Base-by-base conservation (phyloP, 2,888 invertebrate species). In the Lycophotia porphyrea region DNA sequence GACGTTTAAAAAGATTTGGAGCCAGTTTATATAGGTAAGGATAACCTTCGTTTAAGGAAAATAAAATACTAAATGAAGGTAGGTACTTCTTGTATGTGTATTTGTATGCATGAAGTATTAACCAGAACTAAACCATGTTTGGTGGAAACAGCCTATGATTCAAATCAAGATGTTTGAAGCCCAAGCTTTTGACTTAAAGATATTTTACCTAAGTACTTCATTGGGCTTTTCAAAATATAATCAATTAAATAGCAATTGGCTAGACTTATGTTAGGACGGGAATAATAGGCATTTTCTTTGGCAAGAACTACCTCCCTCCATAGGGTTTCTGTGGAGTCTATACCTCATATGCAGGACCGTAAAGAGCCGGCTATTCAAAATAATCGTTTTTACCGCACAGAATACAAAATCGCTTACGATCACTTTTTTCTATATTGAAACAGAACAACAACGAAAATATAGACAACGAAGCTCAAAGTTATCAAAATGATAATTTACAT, bases 1-100 rank as follows among this genome's bases (percentile, higher is more conserved):
- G 71, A 82, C 49, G 63, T 36, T 52, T 31, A 61, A 58, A 71
- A 69, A 60, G 11, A 60, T 36, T 61, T 27, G n/a, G 44, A 68
- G 58, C n/a, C 60, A 52, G 71, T 80, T 71, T 82, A 84, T 82
- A 82, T 80, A 84, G 80, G 36, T 47, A n/a, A 24, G 9, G 11
- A 55, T 55, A 75, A 71, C 84, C 84, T 82, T 74, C 71, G 27
- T 15, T 55, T 31, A 68, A 81, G 61, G 74, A 69, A 72, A 80
- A 70, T 44, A 8, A 55, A 64, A 71, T 9, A 78, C 58, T 21
- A 44, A 69, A 70, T 27, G 39, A 15, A 63, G 36, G 71, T 55
- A 52, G 27, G 47, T 49, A 55, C 47, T 72, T 71, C 44, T 49
- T 70, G 71, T 42, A 31, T 15, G 31, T 47, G 13, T 60, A 78